phyloP scores from a whole-genome alignment of 2,113 vertebrate genomes.

The Cottus gobio region DNA sequence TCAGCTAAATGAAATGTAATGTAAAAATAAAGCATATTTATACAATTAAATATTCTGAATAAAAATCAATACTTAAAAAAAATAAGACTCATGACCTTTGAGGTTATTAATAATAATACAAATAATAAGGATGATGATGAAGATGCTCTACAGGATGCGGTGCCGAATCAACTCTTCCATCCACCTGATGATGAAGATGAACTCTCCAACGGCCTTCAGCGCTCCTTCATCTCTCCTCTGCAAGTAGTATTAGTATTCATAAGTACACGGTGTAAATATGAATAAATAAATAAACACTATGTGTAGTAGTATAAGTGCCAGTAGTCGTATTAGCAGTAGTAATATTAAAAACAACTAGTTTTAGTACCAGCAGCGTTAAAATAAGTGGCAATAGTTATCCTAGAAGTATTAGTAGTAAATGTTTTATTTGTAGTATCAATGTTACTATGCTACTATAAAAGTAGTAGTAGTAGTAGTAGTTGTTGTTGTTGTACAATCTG shows the following conservation, averaged over 20 bases:
- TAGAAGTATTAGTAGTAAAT: not conserved
- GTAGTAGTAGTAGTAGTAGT: not conserved
- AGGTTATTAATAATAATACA: not conserved
- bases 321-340: not conserved
- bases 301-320: not conserved
- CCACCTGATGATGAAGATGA: constrained; percentile 69
- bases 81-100: not conserved
- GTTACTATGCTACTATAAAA: not conserved
- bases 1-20: too few relatives aligned
- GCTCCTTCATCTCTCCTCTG: constrained; percentile 17
- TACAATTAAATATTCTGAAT: not conserved
- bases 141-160: constrained; percentile 10
- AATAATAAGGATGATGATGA: not conserved
- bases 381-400: not conserved
- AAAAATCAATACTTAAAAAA: not conserved
- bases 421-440: not conserved
- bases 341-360: too few relatives aligned
- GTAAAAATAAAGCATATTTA: constrained; percentile 23
- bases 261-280: not conserved
- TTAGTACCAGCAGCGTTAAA: not conserved
- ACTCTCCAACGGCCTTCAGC: constrained; percentile 63
- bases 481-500: not conserved
- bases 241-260: not conserved
- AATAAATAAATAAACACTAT: not conserved
- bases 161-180: constrained; percentile 56